Percentiles rank a stretch among this genome's conserved stretches.
Conservation (phyloP, 2,888 invertebrate species). For the Eristalis tenax region DNA sequence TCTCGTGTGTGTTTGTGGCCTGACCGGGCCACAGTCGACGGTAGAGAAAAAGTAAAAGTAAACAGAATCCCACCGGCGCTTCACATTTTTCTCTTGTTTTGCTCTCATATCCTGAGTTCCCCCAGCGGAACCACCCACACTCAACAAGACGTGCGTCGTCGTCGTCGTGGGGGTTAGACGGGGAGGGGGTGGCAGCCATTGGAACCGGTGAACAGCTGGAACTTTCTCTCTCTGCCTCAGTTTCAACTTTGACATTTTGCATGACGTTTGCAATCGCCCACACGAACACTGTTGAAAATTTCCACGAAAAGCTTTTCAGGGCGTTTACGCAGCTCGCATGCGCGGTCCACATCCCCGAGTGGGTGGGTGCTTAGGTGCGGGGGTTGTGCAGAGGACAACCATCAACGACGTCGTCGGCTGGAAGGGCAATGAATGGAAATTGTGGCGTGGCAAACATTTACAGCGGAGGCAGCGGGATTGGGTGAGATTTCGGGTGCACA, state of each 20-base stretch:
- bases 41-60: constrained; percentile 59
- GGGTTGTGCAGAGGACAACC: neutral
- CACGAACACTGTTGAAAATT: constrained; percentile 26
- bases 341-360: constrained; percentile 14
- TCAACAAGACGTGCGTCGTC: no score
- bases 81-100: constrained; percentile 33
- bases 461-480: constrained; percentile 33
- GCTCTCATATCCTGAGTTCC: constrained; percentile 31
- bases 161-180: no score
- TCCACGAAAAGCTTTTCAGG: constrained; percentile 66
- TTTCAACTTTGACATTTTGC: constrained; percentile 66
- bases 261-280: constrained; percentile 61
- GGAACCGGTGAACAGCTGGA: constrained; percentile 56
- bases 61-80: constrained; percentile 65
- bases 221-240: neutral
- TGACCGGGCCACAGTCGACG: neutral
- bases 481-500: constrained; percentile 63
- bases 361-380: neutral
- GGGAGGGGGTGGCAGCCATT: neutral
- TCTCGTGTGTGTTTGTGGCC: neutral
- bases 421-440: constrained; percentile 65
- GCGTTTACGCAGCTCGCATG: constrained; percentile 70
- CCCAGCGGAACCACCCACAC: neutral
- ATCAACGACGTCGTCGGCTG: constrained; percentile 10
- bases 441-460: constrained; percentile 61